These are phyloP conservation scores for Montipora sp. DNA, from an alignment of 64 coral and sea anemone genomes.

Conservation along the genomic window DNA sequence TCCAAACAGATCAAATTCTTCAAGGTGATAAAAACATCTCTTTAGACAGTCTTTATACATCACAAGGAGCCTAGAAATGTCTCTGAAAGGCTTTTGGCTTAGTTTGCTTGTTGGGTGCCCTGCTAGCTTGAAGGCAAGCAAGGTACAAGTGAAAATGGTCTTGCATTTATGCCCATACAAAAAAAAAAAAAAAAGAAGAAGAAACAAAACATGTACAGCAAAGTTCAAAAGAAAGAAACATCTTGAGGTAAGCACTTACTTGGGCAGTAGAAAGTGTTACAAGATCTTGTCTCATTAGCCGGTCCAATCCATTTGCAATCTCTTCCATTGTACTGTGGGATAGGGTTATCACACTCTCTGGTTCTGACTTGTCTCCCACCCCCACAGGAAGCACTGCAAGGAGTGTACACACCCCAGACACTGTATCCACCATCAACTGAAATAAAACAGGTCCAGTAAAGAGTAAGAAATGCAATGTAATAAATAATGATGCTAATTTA, in stretches of 20 bases:
- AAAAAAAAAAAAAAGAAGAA: neutral
- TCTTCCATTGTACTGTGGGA: slow-evolving; percentile 84
- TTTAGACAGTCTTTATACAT: too few species aligned
- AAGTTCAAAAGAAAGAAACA: neutral
- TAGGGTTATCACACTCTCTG: slow-evolving; percentile 76
- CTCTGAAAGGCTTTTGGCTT: too few species aligned
- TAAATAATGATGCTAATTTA: neutral
- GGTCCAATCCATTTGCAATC: slow-evolving; percentile 74
- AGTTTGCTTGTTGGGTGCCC: too few species aligned
- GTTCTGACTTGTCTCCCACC: slow-evolving; percentile 68
- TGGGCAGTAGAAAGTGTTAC: slow-evolving; percentile 95
- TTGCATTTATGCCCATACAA: too few species aligned
- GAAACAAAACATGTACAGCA: neutral
- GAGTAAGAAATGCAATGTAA: neutral
- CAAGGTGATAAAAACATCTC: too few species aligned
- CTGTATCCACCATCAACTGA: slow-evolving; percentile 85
- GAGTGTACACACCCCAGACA: slow-evolving; percentile 60
- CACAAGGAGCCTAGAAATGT: too few species aligned
- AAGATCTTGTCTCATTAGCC: slow-evolving; percentile 88
- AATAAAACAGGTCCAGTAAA: neutral
- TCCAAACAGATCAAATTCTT: too few species aligned
- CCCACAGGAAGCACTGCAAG: slow-evolving; percentile 81
- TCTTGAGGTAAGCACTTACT: slow-evolving; percentile 58
- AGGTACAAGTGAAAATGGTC: too few species aligned
- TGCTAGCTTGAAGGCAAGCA: too few species aligned